Base-by-base conservation (phyloP, 2,888 invertebrate species). In the Cosmia trapezina region DNA sequence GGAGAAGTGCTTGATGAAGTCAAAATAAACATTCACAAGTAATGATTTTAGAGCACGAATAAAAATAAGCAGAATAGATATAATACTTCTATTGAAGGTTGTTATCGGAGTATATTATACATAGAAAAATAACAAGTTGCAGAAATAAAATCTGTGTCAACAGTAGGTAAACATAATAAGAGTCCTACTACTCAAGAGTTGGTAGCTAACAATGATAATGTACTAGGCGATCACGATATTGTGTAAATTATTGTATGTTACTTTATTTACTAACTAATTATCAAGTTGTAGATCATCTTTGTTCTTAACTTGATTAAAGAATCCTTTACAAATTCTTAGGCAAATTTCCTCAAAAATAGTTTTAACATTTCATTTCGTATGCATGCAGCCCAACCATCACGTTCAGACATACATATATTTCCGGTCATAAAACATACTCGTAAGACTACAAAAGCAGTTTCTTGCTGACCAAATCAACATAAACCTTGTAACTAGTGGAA, bases 401-500 rank as follows among this genome's bases (percentile, higher is more conserved):
- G n/a, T 67, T 68, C 45, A 64, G 78, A 2, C 3, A 28, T 28
- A 73, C 70, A 70, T 28, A 59, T 57, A 77, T 70, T 83, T 83
- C 83, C 70, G 63, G 72, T 47, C 61, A 84, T 82, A 77, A 72
- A 83, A 82, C 53, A 77, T 71, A 70, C 57, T 60, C 49, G 37
- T 51, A 64, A 70, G 73, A 77, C 73, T 77, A 77, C 59, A 73
- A 75, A 73, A 73, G 70, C 41, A 57, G 72, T 74, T 69, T 80
- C 51, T 73, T 70, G 47, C 64, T 68, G 61, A 63, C 80, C 70
- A 73, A 73, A 74, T 73, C 68, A 73, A 83, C 78, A 79, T 80
- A 60, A 80, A 69, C 83, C 81, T 80, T 80, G 78, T 72, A 69
- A 72, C 45, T 41, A 64, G 77, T 67, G 73, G 77, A 81, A 74